phyloP scores from a whole-genome alignment of 2,888 invertebrate genomes.

The Tryphoninae sp. region DNA sequence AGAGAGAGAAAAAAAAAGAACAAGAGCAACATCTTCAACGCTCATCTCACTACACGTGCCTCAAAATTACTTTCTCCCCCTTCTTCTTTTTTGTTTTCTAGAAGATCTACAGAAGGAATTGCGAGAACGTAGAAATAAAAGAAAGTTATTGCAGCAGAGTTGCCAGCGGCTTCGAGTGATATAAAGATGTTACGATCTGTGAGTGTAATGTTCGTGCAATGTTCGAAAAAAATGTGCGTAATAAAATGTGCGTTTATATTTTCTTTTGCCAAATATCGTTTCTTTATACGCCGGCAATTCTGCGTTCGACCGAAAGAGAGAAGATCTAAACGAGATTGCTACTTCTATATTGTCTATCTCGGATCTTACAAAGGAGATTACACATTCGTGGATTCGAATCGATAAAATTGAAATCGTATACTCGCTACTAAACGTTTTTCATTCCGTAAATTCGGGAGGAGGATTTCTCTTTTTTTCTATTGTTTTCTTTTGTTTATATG shows the following conservation, averaged over 20 bases:
- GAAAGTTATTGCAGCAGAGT: constrained; percentile 32
- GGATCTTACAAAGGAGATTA: too few relatives aligned
- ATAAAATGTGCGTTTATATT: constrained; percentile 1
- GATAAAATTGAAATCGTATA: too few relatives aligned
- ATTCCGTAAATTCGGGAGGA: too few relatives aligned
- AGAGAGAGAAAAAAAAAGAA: neutral
- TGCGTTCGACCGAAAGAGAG: constrained; percentile 14
- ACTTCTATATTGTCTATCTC: neutral
- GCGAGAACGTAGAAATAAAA: constrained; percentile 6
- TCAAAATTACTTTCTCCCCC: neutral
- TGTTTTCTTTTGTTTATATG: constrained; percentile 24
- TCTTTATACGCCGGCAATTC: constrained; percentile 31
- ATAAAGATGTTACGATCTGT: neutral
- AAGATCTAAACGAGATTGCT: neutral
- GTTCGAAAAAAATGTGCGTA: too few relatives aligned
- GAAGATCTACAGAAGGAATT: neutral
- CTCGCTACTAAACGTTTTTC: too few relatives aligned
- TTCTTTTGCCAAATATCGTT: neutral
- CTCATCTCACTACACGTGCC: constrained; percentile 17
- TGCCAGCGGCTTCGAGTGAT: constrained; percentile 16
- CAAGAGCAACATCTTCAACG: constrained; percentile 5
- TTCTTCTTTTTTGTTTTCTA: neutral
- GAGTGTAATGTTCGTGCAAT: neutral
- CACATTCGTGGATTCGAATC: too few relatives aligned
- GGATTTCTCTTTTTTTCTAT: neutral